phyloP scores from a whole-genome alignment of 2,888 invertebrate genomes.

The Heterodera filipjevi region DNA sequence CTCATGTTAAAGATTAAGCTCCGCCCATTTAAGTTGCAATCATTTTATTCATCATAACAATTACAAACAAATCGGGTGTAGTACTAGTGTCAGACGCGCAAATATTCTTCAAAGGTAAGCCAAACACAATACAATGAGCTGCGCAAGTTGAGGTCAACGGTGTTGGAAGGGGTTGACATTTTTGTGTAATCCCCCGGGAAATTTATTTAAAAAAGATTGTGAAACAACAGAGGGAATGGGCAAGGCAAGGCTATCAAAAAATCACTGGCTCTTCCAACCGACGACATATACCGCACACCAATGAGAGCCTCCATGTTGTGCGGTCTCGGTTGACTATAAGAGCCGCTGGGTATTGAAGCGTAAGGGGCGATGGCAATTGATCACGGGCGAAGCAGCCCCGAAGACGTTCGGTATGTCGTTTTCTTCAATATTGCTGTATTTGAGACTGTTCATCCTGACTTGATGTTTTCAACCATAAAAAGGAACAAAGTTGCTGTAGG shows the following conservation, averaged over 20 bases:
- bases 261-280: background rate
- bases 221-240: background rate
- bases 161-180: background rate
- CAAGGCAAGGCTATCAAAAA: slow-evolving; percentile 12
- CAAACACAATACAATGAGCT: background rate
- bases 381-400: slow-evolving; percentile 15
- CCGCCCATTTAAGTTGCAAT: background rate
- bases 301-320: background rate
- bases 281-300: background rate
- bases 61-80: slow-evolving; percentile 7
- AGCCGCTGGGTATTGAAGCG: background rate
- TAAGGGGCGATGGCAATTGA: background rate
- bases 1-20: too few relatives aligned
- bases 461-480: slow-evolving; percentile 18
- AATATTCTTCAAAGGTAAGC: background rate
- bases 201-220: background rate
- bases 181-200: background rate
- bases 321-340: slow-evolving; percentile 6
- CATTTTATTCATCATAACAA: slow-evolving; percentile 13
- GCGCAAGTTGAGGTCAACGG: slow-evolving; percentile 2
- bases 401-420: background rate
- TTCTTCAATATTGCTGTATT: background rate
- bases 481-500: slow-evolving; percentile 4
- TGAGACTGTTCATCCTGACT: background rate
- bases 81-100: background rate